phyloP scores from a whole-genome alignment of 2,797 vertebrate species.

The Neostethus bicornis region DNA sequence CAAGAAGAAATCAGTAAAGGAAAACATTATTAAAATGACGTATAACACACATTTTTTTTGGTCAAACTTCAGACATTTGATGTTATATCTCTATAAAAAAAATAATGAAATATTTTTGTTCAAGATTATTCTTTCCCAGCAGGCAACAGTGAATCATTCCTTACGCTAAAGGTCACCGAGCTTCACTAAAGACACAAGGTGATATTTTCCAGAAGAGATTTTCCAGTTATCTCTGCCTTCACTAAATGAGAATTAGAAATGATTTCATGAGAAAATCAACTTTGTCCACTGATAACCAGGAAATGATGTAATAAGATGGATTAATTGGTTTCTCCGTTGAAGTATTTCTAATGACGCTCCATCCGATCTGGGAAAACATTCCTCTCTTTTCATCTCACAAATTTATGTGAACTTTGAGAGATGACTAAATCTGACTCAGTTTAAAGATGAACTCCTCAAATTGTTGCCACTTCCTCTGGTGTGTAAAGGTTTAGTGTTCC shows the following conservation, averaged over 20 bases:
- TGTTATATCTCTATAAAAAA: neutral
- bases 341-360: neutral
- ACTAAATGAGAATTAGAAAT: neutral
- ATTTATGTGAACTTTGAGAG: neutral
- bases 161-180: constrained; percentile 51
- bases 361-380: neutral
- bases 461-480: neutral
- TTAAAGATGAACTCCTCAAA: constrained; percentile 4
- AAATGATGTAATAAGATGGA: neutral
- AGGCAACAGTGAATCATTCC: neutral
- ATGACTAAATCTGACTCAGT: constrained; percentile 5
- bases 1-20: too few relatives aligned
- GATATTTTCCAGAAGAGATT: constrained; percentile 43
- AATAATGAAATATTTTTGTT: neutral
- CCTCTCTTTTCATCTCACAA: neutral
- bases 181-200: constrained; percentile 23
- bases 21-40: neutral
- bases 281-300: neutral
- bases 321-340: neutral
- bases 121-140: neutral
- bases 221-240: constrained; percentile 32
- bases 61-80: neutral
- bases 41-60: neutral
- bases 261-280: constrained; percentile 12
- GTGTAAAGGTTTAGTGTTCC: neutral